A percentile compares a stretch with the other conserved stretches of the same genome.
Evolutionary conservation across 1,140 invertebrate species (phyloP).

Genomic region (Pachypeltis micranthus): DNA sequence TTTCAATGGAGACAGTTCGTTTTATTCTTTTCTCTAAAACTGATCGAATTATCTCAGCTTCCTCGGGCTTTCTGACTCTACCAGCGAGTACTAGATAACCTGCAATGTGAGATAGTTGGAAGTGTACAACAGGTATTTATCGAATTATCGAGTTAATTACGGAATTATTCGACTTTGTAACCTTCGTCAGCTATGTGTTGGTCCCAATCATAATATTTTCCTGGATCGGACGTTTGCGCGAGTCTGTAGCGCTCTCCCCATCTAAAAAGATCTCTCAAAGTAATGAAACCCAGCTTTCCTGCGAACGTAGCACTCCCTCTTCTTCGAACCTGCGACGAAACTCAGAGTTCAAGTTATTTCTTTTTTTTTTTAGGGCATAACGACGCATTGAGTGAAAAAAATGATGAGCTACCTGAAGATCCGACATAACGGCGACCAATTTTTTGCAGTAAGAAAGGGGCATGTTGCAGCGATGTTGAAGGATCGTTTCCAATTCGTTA

Average conservation of each 20-base stretch:
- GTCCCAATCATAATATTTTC: constrained; percentile 82
- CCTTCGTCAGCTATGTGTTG: constrained; percentile 94
- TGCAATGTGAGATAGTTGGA: constrained; percentile 24
- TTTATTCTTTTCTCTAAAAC: constrained; percentile 80
- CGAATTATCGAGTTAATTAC: no score
- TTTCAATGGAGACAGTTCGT: constrained; percentile 54
- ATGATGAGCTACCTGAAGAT: constrained; percentile 55
- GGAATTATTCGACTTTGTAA: no score
- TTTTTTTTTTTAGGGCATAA: no score
- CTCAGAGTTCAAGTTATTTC: no score
- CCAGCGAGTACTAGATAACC: constrained; percentile 86
- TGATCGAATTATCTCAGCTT: constrained; percentile 57
- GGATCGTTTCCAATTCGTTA: constrained; percentile 75
- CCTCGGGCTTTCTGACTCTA: constrained; percentile 76
- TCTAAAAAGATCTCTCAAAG: constrained; percentile 87
- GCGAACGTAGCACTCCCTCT: constrained; percentile 79
- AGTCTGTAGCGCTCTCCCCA: constrained; percentile 91
- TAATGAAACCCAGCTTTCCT: constrained; percentile 91
- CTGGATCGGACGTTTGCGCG: constrained; percentile 44
- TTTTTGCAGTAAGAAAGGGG: constrained; percentile 79
- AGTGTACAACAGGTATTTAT: no score
- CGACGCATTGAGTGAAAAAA: no score
- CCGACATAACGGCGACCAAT: constrained; percentile 85
- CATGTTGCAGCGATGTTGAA: constrained; percentile 79
- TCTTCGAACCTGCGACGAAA: constrained; percentile 49